These are phyloP conservation scores for Oreochromis niloticus DNA, from an alignment of 2,113 vertebrate species.

Conservation along the genomic window DNA sequence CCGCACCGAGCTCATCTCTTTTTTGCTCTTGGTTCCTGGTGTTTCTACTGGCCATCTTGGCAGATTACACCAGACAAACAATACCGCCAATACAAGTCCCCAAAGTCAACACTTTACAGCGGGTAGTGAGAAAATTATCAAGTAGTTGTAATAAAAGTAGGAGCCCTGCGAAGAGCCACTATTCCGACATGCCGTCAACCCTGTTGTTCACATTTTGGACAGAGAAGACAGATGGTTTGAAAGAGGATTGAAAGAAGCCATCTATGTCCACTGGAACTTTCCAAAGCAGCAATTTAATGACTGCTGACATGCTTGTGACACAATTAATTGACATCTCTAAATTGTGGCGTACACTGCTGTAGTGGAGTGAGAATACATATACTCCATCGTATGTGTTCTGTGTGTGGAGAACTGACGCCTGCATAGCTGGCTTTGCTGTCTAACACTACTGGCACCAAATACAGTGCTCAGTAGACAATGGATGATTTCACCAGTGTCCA, in stretches of 20 bases:
- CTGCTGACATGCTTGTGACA: background rate
- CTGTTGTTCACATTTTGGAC: background rate
- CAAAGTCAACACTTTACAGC: background rate
- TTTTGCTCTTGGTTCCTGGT: background rate
- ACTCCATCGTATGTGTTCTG: background rate
- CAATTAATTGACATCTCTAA: background rate
- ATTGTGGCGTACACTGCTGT: background rate
- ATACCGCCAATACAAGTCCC: background rate
- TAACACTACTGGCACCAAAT: background rate
- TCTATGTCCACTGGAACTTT: background rate
- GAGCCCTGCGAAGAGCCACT: background rate
- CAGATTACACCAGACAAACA: background rate
- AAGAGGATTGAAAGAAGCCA: background rate
- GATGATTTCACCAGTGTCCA: constrained; percentile 14
- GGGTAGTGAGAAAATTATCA: background rate
- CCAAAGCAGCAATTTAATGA: background rate
- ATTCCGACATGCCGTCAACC: background rate
- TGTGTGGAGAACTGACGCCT: background rate
- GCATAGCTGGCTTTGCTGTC: background rate
- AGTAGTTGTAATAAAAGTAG: background rate
- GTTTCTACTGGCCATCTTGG: background rate
- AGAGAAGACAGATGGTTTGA: background rate
- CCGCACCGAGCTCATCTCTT: background rate
- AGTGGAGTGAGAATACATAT: background rate
- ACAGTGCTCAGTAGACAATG: background rate